Percentiles rank a stretch among this genome's conserved stretches.
Evolutionary conservation across 2,888 invertebrate species (phyloP).

Genomic region (Kuschelorhynchus macadamiae): DNA sequence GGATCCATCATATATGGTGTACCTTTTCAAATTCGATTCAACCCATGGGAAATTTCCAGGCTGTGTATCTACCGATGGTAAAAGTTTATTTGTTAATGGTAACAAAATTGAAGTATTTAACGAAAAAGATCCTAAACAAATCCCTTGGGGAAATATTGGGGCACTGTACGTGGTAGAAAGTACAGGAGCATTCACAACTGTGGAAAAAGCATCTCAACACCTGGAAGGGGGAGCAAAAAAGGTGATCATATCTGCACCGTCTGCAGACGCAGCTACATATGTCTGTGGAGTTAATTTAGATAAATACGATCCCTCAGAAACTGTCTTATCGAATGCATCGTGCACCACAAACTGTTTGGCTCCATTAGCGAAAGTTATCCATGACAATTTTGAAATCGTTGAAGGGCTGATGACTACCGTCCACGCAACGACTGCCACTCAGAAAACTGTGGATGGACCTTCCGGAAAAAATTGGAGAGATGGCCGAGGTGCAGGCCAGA

Average conservation of each 20-base stretch:
- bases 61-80: constrained; percentile 83
- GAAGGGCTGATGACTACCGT: constrained; percentile 96
- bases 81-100: constrained; percentile 83
- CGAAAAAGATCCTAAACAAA: constrained; percentile 84
- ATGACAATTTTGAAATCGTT: constrained; percentile 79
- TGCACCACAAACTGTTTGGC: constrained; percentile 90
- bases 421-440: constrained; percentile 96
- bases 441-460: constrained; percentile 90
- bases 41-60: constrained; percentile 96
- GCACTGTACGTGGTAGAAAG: constrained; percentile 81
- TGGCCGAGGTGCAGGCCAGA: constrained; percentile 79
- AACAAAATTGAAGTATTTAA: constrained; percentile 82
- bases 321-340: constrained; percentile 80
- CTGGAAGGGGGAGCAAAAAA: constrained; percentile 65
- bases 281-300: constrained; percentile 81
- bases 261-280: constrained; percentile 81
- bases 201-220: constrained; percentile 74
- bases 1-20: constrained; percentile 97
- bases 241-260: constrained; percentile 74
- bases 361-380: constrained; percentile 83
- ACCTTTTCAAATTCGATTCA: constrained; percentile 97
- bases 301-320: constrained; percentile 74
- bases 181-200: constrained; percentile 81
- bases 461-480: constrained; percentile 75
- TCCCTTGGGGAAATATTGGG: constrained; percentile 76